Evolutionary conservation across 2,797 vertebrate genomes (phyloP), one percentile per base, ranked within the genome.

Genomic region (Tenualosa ilisha): DNA sequence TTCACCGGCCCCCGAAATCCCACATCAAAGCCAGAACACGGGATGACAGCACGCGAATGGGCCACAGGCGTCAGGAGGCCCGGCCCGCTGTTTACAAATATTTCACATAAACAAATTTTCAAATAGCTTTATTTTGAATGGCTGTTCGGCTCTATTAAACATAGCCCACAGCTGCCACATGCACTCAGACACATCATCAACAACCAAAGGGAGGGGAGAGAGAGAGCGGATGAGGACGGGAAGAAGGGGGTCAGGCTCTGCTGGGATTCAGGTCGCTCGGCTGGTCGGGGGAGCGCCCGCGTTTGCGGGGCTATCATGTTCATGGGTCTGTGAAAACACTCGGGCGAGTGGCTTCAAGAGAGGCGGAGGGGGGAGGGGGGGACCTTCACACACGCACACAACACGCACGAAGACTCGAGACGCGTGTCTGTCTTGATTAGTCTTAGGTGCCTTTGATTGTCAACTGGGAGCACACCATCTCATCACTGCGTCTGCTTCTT

Each of bases 161-260:
- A 97, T 95, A 97, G 97, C 97, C 98, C 97, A 98, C 97, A 98
- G 97, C 97, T 98, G 97, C 97, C 97, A 99, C 97, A 97, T 97
- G 96, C 97, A 98, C 97, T 99, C 98, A 98, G 97, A 98, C 96
- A 97, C 97, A 97, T 97, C 98, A 99, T 98, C 97, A 98, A 98
- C 97, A 97, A 98, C 97, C 96, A 96, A 90, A 94, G 93, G 88
- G 92, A 92, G 46, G 46, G 46, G 88, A 86, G 87, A 87, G 91
- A 87, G 83, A 51, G 54, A 4, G 54, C 85, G 94, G 94, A 95
- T 93, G 94, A 95, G 95, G 94, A 94, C 63, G 94, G 94, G 93
- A 94, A 94, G 94, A 95, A 95, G 95, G 95, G 94, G 95, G 94
- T 75, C 68, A 95, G 96, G 95, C 92, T 94, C 91, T 91, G 94